Base-by-base conservation (phyloP, 2,113 vertebrate species). In the Romanogobio albipinnatus region DNA sequence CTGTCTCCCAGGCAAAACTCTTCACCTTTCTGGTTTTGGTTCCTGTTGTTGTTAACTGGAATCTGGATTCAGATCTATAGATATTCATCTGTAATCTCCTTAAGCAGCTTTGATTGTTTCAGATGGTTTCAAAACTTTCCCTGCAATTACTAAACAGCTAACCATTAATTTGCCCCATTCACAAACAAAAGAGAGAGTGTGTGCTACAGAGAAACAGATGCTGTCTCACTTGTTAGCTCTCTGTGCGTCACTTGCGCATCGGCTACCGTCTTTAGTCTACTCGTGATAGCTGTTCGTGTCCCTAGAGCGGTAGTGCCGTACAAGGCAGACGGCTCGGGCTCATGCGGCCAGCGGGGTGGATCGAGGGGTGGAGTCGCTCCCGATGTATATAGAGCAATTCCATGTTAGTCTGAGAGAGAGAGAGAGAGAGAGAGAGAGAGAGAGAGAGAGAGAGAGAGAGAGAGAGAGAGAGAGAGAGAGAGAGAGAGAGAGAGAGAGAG, bases 341-440 rank as follows among this genome's bases (percentile, higher is more conserved):
- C n/a, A 49, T 53, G 82, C 73, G 45, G 59, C 75, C 45, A 17
- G 59, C 82, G 82, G 84, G 85, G 81, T 82, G 86, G 84, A 82
- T 74, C 78, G 71, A 74, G 82, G 84, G 89, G 89, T 86, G 89
- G 85, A 87, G 89, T 76, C 61, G 77, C 66, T 33, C 66, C 53
- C 76, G 45, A 53, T 70, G 70, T 87, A 89, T 89, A 89, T 86
- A 89, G 70, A 86, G 71, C 80, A 74, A 87, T 81, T 84, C 83
- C 85, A 87, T 88, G 83, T 84, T 84, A 58, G 68, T 81, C 59
- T 26, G 59, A 58, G 8, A 64, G 15, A 71, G 33, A 78, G 76
- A 59, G 45, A 66, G 61, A 81, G 77, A 81, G 45, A 66, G 61
- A 81, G 77, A 81, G 45, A 66, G 61, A 81, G 77, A 81, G 45